Conservation (phyloP, 2,113 vertebrate genomes). For the Gracilinanus agilis region DNA sequence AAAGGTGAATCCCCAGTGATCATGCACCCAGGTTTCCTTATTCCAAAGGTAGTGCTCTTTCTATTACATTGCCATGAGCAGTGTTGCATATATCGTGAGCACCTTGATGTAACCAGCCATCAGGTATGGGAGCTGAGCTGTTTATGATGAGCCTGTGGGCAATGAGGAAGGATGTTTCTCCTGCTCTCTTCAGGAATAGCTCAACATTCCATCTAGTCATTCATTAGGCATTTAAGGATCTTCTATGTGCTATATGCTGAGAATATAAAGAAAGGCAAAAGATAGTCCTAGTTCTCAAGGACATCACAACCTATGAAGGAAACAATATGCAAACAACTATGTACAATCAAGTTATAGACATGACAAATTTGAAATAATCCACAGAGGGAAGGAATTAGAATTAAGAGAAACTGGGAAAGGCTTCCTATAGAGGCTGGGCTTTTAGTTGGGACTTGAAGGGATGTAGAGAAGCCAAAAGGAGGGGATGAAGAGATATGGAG, state of each 20-base stretch:
- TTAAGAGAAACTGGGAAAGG: not conserved
- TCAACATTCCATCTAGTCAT: not conserved
- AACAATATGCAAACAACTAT: not conserved
- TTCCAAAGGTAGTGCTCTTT: not conserved
- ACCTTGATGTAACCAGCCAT: not conserved
- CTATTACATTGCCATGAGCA: not conserved
- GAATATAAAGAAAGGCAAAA: not conserved
- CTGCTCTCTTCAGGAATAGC: not conserved
- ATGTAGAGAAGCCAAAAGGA: not conserved
- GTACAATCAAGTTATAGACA: not conserved
- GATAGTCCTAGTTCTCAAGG: not conserved
- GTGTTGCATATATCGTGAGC: not conserved
- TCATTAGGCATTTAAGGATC: not conserved
- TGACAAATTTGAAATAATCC: not conserved
- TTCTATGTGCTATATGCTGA: not conserved
- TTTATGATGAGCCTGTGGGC: not conserved
- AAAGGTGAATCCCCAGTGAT: not conserved
- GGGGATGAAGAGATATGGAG: not conserved
- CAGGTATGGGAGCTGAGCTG: not conserved
- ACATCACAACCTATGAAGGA: not conserved
- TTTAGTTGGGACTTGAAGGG: not conserved
- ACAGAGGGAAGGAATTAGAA: not conserved
- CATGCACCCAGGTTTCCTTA: not conserved
- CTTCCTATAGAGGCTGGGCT: not conserved
- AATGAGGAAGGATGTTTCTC: not conserved